Base-by-base conservation (phyloP, 2,113 vertebrate species). In the Piliocolobus tephrosceles region DNA sequence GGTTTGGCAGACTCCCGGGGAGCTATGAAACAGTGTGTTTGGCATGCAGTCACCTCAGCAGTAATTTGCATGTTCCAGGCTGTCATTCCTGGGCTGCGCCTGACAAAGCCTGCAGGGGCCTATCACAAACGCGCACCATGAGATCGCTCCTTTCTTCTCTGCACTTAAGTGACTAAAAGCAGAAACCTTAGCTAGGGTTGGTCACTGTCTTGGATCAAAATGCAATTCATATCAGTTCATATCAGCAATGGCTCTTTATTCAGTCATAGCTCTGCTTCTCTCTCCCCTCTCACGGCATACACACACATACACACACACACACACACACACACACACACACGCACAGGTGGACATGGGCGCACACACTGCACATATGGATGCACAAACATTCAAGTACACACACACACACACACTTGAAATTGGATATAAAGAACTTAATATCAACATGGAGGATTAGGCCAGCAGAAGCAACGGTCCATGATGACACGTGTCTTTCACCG, bases 1-100 rank as follows among this genome's bases (percentile, higher is more conserved):
- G 98, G 93, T 95, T 96, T 98, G 97, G 98, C 98, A 97, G 98
- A 55, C 82, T 90, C 97, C 70, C 38, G 17, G 96, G 94, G 97
- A 97, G 96, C 98, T 97, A 97, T 76, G 94, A 97, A 98, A 95
- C 95, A 97, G 97, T 82, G 73, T 90, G 89, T 70, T 96, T 96
- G 97, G 97, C 98, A 98, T 72, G 43, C 88, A 96, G 94, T 96
- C 94, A 90, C 97, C 97, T 97, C 85, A 13, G 96, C 83, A 90
- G 95, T 84, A 97, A 97, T 94, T 89, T 98, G 98, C 94, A 75
- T 94, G 95, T 89, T 95, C 96, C 94, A 86, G 98, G 96, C 97
- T 97, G 98, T 96, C 97, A 90, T 96, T 89, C 80, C 78, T 45
- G 92, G 85, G 84, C 94, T 88, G 87, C 61, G 97, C 94, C 91